Base-by-base conservation (phyloP, 2,797 vertebrate species). In the Sitta carolinensis region DNA sequence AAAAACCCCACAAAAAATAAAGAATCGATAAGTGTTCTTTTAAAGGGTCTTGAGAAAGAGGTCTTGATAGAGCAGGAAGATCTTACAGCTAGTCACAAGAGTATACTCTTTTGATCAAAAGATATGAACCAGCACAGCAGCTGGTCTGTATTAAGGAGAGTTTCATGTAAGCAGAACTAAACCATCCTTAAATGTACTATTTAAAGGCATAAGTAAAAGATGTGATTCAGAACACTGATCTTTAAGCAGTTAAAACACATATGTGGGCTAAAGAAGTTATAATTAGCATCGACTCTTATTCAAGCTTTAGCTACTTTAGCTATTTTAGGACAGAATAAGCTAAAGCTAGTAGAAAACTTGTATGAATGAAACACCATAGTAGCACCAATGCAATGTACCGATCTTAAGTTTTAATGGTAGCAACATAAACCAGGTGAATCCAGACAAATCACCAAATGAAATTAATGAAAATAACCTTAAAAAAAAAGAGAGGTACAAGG, bases 11-110 rank as follows among this genome's bases (percentile, higher is more conserved):
- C n/a, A 51, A n/a, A 2, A 22, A 16, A 23, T 5, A 52, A 4
- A 22, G 9, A 47, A 9, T 47, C 0, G 5, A 2, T n/a, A 61
- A 58, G 1, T 42, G 10, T 11, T 79, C 13, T 36, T 76, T 7
- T 30, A 30, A 76, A 73, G 15, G 18, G 4, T 36, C 22, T 73
- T 61, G 26, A 76, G 50, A 82, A 89, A 59, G 45, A 78, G 5
- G 2, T 68, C 13, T 69, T 51, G 26, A 68, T 54, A 43, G 1
- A 62, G 14, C 9, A 79, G 23, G 18, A 67, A 59, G 27, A 63
- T 32, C 1, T 57, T 61, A 54, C 4, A 26, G 13, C 34, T 27
- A 59, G 18, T 10, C 19, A 48, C 12, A 72, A 38, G 16, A 58
- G 3, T 32, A n/a, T 10, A 58, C 0, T 4, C 11, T 75, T 85